A percentile compares a stretch with the other conserved stretches of the same genome.
Conservation (phyloP, 2,888 invertebrate species). For the Scaptomyza reducta region DNA sequence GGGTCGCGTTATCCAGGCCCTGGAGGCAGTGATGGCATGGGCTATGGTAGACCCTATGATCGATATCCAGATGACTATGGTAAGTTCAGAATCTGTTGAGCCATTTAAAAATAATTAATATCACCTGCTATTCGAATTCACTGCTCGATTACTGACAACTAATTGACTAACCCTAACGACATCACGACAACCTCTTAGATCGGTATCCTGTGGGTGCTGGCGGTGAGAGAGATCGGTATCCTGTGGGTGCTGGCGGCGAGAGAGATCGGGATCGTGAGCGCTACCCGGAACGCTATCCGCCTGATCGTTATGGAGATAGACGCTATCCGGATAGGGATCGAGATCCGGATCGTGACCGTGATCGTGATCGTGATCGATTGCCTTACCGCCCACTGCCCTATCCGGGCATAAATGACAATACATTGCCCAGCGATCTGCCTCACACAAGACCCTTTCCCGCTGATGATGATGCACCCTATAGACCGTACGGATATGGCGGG, state of each 20-base stretch:
- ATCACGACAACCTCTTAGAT: slow-evolving; percentile 58
- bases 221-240: slow-evolving; percentile 79
- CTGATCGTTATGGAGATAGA: slow-evolving; percentile 66
- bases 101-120: slow-evolving; percentile 45
- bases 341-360: slow-evolving; percentile 65
- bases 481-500: slow-evolving; percentile 76
- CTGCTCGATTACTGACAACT: slow-evolving; percentile 67
- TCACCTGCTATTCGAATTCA: slow-evolving; percentile 40
- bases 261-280: slow-evolving; percentile 71
- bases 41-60: slow-evolving; percentile 80
- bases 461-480: slow-evolving; percentile 78
- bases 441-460: slow-evolving; percentile 81
- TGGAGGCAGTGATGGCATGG: slow-evolving; percentile 66
- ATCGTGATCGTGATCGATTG: slow-evolving; percentile 55
- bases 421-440: slow-evolving; percentile 83
- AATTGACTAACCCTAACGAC: slow-evolving; percentile 75
- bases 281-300: slow-evolving; percentile 68
- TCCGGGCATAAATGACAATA: slow-evolving; percentile 79
- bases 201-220: slow-evolving; percentile 79
- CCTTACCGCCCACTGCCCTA: slow-evolving; percentile 80
- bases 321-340: slow-evolving; percentile 71
- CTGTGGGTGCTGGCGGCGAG: slow-evolving; percentile 78
- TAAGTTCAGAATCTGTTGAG: slow-evolving; percentile 33
- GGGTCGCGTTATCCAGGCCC: slow-evolving; percentile 84
- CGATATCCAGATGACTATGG: slow-evolving; percentile 80